Conservation (phyloP, 2,797 vertebrate genomes). For the Aplochiton taeniatus region DNA sequence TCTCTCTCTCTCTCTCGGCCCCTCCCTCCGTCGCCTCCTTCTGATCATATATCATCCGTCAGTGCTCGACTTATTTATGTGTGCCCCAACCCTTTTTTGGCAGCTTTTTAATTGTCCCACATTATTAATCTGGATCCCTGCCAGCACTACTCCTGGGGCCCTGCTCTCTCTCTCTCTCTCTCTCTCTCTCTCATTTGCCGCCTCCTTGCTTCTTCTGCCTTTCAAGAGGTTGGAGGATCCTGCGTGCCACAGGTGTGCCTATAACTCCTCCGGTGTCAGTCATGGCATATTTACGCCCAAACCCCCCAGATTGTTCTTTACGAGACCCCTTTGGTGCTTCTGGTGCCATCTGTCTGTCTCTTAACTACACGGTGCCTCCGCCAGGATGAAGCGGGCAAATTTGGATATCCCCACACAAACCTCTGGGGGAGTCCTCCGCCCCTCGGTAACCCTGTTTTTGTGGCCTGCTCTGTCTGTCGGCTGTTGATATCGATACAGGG, state of each 20-base stretch:
- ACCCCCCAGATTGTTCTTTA: neutral
- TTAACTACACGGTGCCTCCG: no score
- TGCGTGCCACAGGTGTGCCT: conserved; percentile 42
- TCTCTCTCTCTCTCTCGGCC: neutral
- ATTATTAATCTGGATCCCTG: conserved; percentile 32
- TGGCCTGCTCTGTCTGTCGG: no score
- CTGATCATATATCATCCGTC: conserved; percentile 33
- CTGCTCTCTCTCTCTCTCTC: neutral
- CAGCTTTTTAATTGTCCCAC: conserved; percentile 33
- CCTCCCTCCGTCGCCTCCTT: conserved; percentile 13
- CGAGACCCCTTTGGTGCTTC: neutral
- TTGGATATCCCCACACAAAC: no score
- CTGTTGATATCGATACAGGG: no score
- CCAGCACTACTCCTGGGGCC: conserved; percentile 18
- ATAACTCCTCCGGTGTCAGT: neutral
- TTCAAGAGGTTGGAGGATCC: conserved; percentile 36
- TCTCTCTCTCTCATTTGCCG: neutral
- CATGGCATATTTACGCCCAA: neutral
- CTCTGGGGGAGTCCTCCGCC: conserved; percentile 14
- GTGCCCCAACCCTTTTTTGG: conserved; percentile 9
- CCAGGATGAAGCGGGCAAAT: no score
- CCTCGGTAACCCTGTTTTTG: neutral
- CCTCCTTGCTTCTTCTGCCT: conserved; percentile 32
- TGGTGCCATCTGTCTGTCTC: no score
- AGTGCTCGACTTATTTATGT: conserved; percentile 27